Percentiles rank a stretch among this genome's conserved stretches.
phyloP scores from a whole-genome alignment of 2,888 invertebrate genomes.

The Spicauda simplicius region DNA sequence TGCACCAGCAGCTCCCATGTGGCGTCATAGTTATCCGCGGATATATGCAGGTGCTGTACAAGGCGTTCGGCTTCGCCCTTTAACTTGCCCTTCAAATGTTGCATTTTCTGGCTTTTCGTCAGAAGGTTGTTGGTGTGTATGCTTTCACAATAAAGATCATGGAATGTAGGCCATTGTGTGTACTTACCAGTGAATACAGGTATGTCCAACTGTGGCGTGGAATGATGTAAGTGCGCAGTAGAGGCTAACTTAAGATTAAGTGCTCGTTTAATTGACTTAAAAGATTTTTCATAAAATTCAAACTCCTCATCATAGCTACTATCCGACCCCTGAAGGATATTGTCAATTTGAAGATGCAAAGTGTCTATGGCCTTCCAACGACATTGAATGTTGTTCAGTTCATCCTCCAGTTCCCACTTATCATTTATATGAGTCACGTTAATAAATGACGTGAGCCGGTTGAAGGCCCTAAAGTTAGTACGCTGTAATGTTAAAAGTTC shows the following conservation, averaged over 20 bases:
- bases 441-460: neutral
- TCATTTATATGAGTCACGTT: neutral
- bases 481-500: conserved; percentile 1
- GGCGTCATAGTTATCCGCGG: conserved; percentile 10
- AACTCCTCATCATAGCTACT: conserved; percentile 2
- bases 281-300: neutral
- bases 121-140: conserved; percentile 1
- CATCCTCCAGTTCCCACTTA: conserved; percentile 18
- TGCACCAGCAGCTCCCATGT: conserved; percentile 7
- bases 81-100: neutral
- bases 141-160: neutral
- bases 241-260: neutral
- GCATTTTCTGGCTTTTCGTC: conserved; percentile 7
- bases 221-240: neutral
- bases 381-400: neutral
- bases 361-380: conserved; percentile 14
- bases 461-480: conserved; percentile 13
- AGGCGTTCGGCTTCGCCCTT: too few relatives aligned
- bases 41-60: conserved; percentile 14
- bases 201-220: conserved; percentile 6
- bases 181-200: neutral
- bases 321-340: conserved; percentile 7
- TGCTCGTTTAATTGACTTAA: neutral
- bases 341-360: conserved; percentile 18
- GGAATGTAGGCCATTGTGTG: neutral